phyloP scores from a whole-genome alignment of 2,113 vertebrate species.

The Rhipidura dahli region DNA sequence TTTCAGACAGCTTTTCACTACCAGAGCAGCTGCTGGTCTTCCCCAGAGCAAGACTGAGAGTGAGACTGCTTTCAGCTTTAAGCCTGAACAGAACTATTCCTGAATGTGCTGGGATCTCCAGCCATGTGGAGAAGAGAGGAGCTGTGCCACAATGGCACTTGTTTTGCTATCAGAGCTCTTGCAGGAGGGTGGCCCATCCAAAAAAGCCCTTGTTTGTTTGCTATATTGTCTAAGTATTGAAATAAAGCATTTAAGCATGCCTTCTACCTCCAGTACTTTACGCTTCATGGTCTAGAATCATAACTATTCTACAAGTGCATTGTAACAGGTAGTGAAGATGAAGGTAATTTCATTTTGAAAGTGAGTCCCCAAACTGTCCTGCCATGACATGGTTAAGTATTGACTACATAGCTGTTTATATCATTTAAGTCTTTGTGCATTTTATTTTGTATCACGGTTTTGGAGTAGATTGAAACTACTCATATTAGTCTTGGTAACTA shows the following conservation, averaged over 20 bases:
- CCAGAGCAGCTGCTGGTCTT: neutral
- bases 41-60: neutral
- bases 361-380: neutral
- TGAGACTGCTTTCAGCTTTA: neutral
- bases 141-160: neutral
- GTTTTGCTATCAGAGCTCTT: neutral
- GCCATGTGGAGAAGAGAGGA: neutral
- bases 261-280: neutral
- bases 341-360: neutral
- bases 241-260: neutral
- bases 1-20: neutral
- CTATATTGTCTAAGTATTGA: neutral
- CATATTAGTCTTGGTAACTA: conserved; percentile 17
- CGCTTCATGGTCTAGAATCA: neutral
- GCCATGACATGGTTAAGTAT: neutral
- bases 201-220: neutral
- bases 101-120: neutral
- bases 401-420: neutral
- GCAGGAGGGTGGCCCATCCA: neutral
- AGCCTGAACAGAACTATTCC: neutral
- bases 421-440: neutral
- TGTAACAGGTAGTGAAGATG: neutral
- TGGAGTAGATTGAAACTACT: neutral
- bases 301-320: neutral
- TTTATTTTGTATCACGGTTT: neutral